Evolutionary conservation across 2,113 vertebrate species (phyloP).

Genomic region (Rhabdornis inornatus): DNA sequence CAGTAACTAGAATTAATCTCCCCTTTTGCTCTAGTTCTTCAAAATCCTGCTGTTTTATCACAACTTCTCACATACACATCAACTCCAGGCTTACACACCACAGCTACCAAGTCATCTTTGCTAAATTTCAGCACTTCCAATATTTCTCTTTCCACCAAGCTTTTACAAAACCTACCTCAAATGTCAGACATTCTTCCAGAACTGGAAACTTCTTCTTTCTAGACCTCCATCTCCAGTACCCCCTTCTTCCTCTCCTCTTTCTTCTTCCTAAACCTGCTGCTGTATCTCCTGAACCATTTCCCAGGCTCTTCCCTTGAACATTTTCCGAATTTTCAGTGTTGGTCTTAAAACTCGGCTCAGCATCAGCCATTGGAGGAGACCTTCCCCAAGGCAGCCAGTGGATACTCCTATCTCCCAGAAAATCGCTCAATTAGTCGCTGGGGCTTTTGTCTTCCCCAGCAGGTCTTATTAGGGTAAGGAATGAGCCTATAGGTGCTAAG

Average conservation of each 20-base stretch:
- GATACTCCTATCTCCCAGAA: rapidly evolving
- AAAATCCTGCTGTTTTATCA: not conserved
- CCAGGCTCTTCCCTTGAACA: rapidly evolving
- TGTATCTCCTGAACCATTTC: rapidly evolving
- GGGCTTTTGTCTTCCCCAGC: not conserved
- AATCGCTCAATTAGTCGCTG: rapidly evolving
- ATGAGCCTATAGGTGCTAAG: not conserved
- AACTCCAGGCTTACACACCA: not conserved
- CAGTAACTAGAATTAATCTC: not conserved
- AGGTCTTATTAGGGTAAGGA: not conserved
- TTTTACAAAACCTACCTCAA: not conserved
- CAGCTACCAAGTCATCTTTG: not conserved
- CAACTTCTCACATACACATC: not conserved
- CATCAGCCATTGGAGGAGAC: not conserved
- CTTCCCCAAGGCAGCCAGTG: not conserved
- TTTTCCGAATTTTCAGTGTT: rapidly evolving
- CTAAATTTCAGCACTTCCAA: not conserved
- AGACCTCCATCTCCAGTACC: rapidly evolving
- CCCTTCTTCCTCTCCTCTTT: not conserved
- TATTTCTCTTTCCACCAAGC: not conserved
- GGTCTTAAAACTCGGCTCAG: rapidly evolving
- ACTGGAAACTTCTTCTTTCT: rapidly evolving
- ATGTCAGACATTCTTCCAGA: rapidly evolving
- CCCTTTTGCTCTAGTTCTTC: not conserved
- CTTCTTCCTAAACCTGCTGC: rapidly evolving